phyloP scores from a whole-genome alignment of 2,888 invertebrate species.

The Sicus ferrugineus region DNA sequence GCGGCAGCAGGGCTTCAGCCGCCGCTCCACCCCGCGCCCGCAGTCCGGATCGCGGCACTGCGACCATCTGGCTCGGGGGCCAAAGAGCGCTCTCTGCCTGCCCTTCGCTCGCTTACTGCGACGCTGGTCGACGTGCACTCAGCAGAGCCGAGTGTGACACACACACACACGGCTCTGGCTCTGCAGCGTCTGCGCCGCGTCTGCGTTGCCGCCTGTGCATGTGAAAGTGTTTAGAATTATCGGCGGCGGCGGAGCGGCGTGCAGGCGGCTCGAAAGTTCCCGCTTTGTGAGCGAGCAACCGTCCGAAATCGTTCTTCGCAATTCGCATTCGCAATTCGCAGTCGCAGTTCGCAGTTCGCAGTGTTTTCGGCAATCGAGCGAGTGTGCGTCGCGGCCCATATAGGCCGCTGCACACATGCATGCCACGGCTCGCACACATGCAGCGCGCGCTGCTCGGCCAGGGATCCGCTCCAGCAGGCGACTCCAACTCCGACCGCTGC shows the following conservation, averaged over 20 bases:
- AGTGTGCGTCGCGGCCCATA: conserved; percentile 38
- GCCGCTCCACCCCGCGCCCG: not conserved
- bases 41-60: too few relatives aligned
- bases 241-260: too few relatives aligned
- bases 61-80: too few relatives aligned
- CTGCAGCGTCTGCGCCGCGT: not conserved
- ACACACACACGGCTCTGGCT: not conserved
- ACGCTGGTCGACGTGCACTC: not conserved
- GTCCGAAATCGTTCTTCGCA: conserved; percentile 23
- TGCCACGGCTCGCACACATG: not conserved
- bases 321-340: conserved; percentile 27
- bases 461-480: conserved; percentile 33
- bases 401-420: conserved; percentile 19
- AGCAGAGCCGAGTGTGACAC: not conserved
- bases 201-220: not conserved
- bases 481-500: conserved; percentile 38
- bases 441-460: not conserved
- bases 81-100: not conserved
- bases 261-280: conserved; percentile 8
- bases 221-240: conserved; percentile 14
- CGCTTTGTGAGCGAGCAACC: conserved; percentile 31
- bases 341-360: conserved; percentile 15
- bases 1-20: not conserved
- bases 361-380: conserved; percentile 35
- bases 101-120: not conserved